Evolutionary conservation across 2,797 vertebrate genomes (phyloP).

Genomic region (Oceanodroma leucorhoa): DNA sequence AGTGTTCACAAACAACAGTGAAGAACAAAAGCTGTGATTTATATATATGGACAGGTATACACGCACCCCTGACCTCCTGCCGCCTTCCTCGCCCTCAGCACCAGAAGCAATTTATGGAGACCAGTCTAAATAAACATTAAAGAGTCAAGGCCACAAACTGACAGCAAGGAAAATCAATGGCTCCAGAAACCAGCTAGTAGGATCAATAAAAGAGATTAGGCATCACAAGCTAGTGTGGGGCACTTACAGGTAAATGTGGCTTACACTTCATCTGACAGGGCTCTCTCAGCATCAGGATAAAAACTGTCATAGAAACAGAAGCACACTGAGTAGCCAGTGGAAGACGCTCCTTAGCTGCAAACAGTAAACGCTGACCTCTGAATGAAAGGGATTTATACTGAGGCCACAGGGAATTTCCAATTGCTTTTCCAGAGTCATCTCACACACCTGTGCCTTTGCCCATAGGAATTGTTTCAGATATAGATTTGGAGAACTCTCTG

Average conservation of each 20-base stretch:
- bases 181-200: conserved; percentile 76
- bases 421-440: conserved; percentile 53
- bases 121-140: conserved; percentile 83
- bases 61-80: conserved; percentile 71
- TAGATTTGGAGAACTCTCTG: not conserved
- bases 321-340: conserved; percentile 29
- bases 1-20: conserved; percentile 69
- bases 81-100: conserved; percentile 57
- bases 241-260: conserved; percentile 75
- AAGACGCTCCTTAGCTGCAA: conserved; percentile 29
- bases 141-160: conserved; percentile 80
- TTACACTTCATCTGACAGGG: conserved; percentile 71
- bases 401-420: conserved; percentile 50
- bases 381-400: conserved; percentile 59
- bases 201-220: conserved; percentile 84
- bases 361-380: conserved; percentile 64
- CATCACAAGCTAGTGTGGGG: conserved; percentile 65
- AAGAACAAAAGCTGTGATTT: conserved; percentile 79
- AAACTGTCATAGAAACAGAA: conserved; percentile 71
- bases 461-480: conserved; percentile 30
- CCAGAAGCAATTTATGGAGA: conserved; percentile 82
- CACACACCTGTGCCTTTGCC: conserved; percentile 20
- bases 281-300: conserved; percentile 66
- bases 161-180: conserved; percentile 81
- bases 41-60: conserved; percentile 80